Base-by-base conservation (phyloP, 1,140 invertebrate species). In the Caenorhabditis tropicalis region DNA sequence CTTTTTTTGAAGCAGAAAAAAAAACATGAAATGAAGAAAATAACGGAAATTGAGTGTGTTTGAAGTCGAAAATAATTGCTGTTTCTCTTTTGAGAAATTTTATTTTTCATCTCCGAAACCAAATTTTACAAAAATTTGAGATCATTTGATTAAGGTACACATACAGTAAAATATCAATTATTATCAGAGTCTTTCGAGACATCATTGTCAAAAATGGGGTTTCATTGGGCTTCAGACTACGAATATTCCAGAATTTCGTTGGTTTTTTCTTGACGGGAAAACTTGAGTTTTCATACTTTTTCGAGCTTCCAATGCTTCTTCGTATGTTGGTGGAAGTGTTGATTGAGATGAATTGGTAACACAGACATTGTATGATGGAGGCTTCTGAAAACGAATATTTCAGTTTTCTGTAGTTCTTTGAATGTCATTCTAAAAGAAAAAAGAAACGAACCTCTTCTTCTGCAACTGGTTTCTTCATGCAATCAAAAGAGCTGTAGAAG, bases 401-500 rank as follows among this genome's bases (percentile, higher is more conserved):
- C 39, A 43, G 39, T 43, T 43, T 43, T 43, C 39, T 6, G 5
- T 43, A 43, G 39, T 43, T 43, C 39, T 43, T 43, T 6, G 39
- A 43, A 43, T 6, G 12, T 10, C 53, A 58, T 7, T 58, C 5
- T 27, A n/a, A 27, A 58, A 58, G 7, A 27, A 10, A 21, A 74
- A 74, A 43, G 27, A 12, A 7, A 24, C 65, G 19, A 33, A 74
- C 65, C 65, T 74, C 65, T 43, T 74, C 65, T 15, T 74, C 65
- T 3, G 43, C 65, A 74, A 74, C 65, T n/a, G 65, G 65, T 74
- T 74, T 74, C 24, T 74, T 74, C 65, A 74, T 74, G 65, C 65
- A 74, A 74, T 74, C 65, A 36, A 74, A 74, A n/a, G 65, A 74
- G 65, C 65, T 74, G 36, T 74, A 74, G 43, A 74, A 74, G 19